Percentiles rank a stretch among this genome's conserved stretches.
Evolutionary conservation across 2,888 invertebrate genomes (phyloP).

Genomic region (Cremastinae sp.): DNA sequence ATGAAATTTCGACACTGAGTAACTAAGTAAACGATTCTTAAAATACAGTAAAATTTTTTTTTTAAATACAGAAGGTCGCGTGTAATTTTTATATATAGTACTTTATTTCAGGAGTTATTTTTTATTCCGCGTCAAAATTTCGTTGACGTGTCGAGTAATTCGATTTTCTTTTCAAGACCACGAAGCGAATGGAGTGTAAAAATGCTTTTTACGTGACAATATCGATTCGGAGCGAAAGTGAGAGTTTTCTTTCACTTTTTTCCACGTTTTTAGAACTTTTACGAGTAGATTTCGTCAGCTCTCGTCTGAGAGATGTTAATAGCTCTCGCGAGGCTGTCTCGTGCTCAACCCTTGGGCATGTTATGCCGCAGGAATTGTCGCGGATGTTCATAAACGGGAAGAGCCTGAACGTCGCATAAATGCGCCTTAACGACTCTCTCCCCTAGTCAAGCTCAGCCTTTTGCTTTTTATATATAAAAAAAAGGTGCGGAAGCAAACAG

Average conservation of each 20-base stretch:
- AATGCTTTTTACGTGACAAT: neutral
- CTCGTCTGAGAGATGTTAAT: constrained; percentile 33
- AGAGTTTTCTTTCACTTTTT: constrained; percentile 4
- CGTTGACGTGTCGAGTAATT: too few relatives aligned
- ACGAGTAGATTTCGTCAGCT: constrained; percentile 23
- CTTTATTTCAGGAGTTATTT: too few relatives aligned
- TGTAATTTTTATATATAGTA: too few relatives aligned
- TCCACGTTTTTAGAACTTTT: constrained; percentile 1
- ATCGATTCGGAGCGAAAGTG: constrained; percentile 26
- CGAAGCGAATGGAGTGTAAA: too few relatives aligned
- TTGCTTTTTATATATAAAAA: constrained; percentile 30
- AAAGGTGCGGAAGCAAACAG: constrained; percentile 30
- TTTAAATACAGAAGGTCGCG: too few relatives aligned
- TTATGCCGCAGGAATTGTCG: constrained; percentile 30
- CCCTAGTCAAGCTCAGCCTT: constrained; percentile 12
- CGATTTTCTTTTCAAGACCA: neutral
- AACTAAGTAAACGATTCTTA: too few relatives aligned
- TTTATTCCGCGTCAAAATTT: too few relatives aligned
- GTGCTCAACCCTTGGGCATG: constrained; percentile 24
- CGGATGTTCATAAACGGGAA: constrained; percentile 52
- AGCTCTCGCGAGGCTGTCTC: neutral
- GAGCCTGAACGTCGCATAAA: constrained; percentile 51
- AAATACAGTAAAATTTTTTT: too few relatives aligned
- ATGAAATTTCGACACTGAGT: too few relatives aligned
- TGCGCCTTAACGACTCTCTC: constrained; percentile 54